phyloP scores from a whole-genome alignment of 2,113 vertebrate species.

The Mustela lutreola region DNA sequence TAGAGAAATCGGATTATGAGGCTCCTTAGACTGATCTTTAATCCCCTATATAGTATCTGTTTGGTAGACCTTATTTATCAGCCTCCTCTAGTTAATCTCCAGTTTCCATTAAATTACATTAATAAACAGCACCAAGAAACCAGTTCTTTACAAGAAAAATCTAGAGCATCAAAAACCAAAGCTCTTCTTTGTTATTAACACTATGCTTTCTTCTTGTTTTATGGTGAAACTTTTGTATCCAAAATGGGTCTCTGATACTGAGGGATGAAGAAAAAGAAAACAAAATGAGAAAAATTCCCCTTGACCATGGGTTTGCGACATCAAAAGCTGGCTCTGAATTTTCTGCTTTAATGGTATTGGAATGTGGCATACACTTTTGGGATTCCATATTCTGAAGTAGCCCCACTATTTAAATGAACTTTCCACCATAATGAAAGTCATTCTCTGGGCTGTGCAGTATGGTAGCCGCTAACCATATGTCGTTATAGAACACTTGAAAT shows the following conservation, averaged over 20 bases:
- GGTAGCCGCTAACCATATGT: not conserved
- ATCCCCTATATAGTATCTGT: not conserved
- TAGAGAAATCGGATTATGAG: constrained; percentile 27
- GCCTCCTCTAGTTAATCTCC: constrained; percentile 3
- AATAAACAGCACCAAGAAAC: not conserved
- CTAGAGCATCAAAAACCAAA: not conserved
- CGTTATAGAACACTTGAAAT: not conserved
- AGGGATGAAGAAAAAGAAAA: not conserved
- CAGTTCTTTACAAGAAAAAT: not conserved
- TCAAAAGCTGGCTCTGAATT: not conserved
- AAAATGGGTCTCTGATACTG: not conserved
- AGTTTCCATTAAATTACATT: not conserved
- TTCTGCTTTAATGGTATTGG: not conserved
- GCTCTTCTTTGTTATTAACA: not conserved
- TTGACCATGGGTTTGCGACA: not conserved
- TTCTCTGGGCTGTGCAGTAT: fast-evolving
- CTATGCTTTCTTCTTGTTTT: not conserved
- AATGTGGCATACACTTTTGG: not conserved
- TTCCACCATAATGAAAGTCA: not conserved
- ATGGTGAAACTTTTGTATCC: not conserved
- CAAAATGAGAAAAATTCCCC: not conserved
- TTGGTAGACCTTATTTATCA: not conserved
- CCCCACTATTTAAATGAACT: not conserved
- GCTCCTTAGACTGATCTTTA: not conserved
- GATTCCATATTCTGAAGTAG: not conserved